These are phyloP conservation scores for Sander vitreus DNA, from an alignment of 2,113 vertebrate genomes.

Conservation along the genomic window DNA sequence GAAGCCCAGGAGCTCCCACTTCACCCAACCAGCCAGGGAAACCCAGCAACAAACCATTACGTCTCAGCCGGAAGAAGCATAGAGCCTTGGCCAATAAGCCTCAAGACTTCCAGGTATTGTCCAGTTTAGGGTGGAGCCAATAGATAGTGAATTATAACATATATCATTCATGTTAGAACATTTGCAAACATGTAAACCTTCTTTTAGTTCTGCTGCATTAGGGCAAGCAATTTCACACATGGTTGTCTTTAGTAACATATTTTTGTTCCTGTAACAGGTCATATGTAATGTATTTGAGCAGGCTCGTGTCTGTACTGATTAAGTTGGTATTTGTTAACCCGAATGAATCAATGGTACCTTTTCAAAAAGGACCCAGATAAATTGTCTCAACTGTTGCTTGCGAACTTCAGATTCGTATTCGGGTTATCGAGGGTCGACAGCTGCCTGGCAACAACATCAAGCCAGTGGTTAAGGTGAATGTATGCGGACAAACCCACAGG, in stretches of 20 bases:
- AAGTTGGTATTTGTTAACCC: not conserved
- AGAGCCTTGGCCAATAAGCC: conserved; percentile 90
- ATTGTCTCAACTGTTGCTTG: not conserved
- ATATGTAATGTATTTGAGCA: not conserved
- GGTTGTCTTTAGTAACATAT: not conserved
- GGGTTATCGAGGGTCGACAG: conserved; percentile 93
- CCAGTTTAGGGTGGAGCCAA: not conserved
- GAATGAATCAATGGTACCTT: not conserved
- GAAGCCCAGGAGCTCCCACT: conserved; percentile 47
- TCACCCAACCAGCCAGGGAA: conserved; percentile 79
- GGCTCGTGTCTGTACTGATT: not conserved
- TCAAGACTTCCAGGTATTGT: conserved; percentile 96
- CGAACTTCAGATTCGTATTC: conserved; percentile 88
- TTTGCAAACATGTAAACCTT: not conserved
- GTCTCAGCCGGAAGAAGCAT: conserved; percentile 83
- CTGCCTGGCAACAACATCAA: conserved; percentile 95
- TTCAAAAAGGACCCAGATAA: not conserved
- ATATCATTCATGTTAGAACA: not conserved
- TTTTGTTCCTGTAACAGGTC: not conserved
- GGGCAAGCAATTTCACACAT: not conserved
- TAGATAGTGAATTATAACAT: not conserved
- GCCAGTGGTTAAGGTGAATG: conserved; percentile 92
- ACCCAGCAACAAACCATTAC: conserved; percentile 82
- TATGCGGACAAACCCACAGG: conserved; percentile 93
- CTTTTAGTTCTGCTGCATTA: conserved; percentile 10